Percentiles rank a stretch among this genome's conserved stretches.
These are phyloP conservation scores for Chanos chanos DNA, from an alignment of 2,797 vertebrate genomes.

Conservation along the genomic window DNA sequence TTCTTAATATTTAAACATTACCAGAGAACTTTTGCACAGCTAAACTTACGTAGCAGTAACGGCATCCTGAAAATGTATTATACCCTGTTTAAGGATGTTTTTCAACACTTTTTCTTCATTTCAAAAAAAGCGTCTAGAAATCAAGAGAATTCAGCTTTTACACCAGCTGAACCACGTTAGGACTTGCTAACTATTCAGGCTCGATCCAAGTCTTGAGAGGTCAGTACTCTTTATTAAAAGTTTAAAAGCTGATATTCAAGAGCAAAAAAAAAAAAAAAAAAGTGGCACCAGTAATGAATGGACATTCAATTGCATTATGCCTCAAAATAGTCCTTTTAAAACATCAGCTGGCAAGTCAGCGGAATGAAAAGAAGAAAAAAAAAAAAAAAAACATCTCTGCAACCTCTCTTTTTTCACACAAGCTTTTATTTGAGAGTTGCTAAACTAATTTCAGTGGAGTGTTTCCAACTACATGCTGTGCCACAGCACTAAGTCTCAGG, in stretches of 20 bases:
- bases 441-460: slow-evolving; percentile 19
- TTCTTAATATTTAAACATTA: no score
- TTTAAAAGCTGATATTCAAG: slow-evolving; percentile 10
- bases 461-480: slow-evolving; percentile 35
- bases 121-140: no score
- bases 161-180: no score
- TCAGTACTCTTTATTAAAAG: slow-evolving; percentile 1
- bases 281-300: background rate
- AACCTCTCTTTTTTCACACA: background rate
- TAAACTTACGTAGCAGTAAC: no score
- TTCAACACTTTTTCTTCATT: no score
- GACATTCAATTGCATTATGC: background rate
- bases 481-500: slow-evolving; percentile 26
- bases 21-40: no score
- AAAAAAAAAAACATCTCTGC: background rate
- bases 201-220: no score
- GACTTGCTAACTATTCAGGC: no score
- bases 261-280: no score
- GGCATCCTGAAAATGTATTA: no score
- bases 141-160: no score
- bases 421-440: slow-evolving; percentile 11
- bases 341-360: background rate
- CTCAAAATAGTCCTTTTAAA: background rate
- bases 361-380: background rate
- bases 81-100: no score